These are phyloP conservation scores for Buphagus erythrorhynchus DNA, from an alignment of 2,797 vertebrate species.

Conservation along the genomic window DNA sequence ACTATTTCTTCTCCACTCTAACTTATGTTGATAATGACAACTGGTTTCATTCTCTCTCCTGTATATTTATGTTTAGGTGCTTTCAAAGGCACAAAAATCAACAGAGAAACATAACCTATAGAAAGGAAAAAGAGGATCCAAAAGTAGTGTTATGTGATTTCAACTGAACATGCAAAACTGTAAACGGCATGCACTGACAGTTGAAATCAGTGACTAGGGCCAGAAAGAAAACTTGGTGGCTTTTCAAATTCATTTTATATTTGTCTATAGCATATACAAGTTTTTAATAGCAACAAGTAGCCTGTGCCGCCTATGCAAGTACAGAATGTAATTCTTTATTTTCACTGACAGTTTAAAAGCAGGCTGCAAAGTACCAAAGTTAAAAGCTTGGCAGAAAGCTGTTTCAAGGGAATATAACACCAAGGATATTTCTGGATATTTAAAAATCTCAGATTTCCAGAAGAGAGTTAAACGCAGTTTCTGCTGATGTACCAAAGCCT, in stretches of 20 bases:
- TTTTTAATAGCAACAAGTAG: conserved; percentile 58
- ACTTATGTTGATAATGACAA: neutral
- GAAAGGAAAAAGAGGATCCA: rapidly evolving
- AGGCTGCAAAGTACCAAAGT: neutral
- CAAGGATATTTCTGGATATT: conserved; percentile 48
- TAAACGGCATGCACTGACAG: neutral
- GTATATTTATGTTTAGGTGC: neutral
- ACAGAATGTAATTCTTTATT: conserved; percentile 15
- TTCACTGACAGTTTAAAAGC: conserved; percentile 4
- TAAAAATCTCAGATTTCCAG: conserved; percentile 48
- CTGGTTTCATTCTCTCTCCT: neutral
- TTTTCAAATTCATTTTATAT: conserved; percentile 20
- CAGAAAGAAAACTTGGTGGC: neutral
- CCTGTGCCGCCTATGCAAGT: neutral
- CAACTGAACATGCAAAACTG: neutral
- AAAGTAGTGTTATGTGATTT: neutral
- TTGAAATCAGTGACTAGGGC: neutral
- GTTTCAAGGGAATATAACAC: conserved; percentile 41
- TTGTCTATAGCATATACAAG: neutral
- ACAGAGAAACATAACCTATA: neutral
- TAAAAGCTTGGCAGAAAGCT: conserved; percentile 46
- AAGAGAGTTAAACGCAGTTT: neutral
- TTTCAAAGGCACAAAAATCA: neutral
- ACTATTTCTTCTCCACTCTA: neutral
- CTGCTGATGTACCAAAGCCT: neutral